phyloP scores from a whole-genome alignment of 2,888 invertebrate genomes.

The Exephanes ischioxanthus region DNA sequence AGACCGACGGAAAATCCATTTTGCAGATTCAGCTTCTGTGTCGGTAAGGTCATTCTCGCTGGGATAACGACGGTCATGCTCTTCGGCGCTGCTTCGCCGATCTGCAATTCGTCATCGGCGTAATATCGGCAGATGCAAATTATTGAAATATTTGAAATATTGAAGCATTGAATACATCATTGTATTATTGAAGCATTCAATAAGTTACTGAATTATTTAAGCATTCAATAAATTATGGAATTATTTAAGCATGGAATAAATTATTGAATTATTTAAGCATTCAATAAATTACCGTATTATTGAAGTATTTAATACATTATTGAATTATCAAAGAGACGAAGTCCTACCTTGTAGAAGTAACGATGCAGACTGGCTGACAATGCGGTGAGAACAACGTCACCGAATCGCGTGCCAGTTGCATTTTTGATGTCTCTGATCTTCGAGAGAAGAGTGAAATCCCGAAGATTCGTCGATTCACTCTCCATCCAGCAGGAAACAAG shows the following conservation, averaged over 20 bases:
- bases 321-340: not conserved
- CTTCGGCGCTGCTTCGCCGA: slow-evolving; percentile 72
- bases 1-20: slow-evolving; percentile 86
- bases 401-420: slow-evolving; percentile 83
- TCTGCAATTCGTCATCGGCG: slow-evolving; percentile 56
- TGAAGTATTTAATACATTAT: not conserved
- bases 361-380: slow-evolving; percentile 85
- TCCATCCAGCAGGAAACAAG: slow-evolving; percentile 77
- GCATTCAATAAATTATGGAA: no score
- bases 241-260: no score
- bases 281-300: not conserved
- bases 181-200: no score
- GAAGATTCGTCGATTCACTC: slow-evolving; percentile 68
- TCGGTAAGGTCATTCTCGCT: slow-evolving; percentile 74
- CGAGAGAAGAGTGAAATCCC: slow-evolving; percentile 82
- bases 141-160: not conserved
- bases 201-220: no score
- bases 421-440: slow-evolving; percentile 76
- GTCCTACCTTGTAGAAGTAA: slow-evolving; percentile 83
- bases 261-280: not conserved
- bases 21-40: slow-evolving; percentile 78
- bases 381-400: slow-evolving; percentile 85
- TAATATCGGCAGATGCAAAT: not conserved
- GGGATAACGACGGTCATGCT: slow-evolving; percentile 80
- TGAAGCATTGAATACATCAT: no score